Conservation (phyloP, 2,797 vertebrate genomes). For the Cossypha polioptera region DNA sequence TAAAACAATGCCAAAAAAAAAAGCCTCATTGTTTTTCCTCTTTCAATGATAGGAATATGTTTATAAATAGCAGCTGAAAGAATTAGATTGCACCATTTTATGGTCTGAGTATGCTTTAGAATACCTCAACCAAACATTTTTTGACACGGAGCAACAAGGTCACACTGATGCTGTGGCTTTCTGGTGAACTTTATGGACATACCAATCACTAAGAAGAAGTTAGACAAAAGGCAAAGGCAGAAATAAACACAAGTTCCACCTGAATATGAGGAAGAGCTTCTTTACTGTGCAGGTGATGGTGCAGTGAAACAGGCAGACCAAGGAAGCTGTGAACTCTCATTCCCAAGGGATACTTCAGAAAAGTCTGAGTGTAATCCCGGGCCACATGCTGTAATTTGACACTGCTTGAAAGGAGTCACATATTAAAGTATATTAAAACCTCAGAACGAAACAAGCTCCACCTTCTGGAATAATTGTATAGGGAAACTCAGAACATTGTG, state of each 20-base stretch:
- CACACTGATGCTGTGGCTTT: not conserved
- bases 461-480: not conserved
- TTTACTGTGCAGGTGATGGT: not conserved
- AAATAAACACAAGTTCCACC: not conserved
- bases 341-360: not conserved
- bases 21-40: not conserved
- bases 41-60: not conserved
- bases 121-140: not conserved
- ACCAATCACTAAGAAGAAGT: not conserved
- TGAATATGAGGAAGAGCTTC: not conserved
- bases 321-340: accelerated
- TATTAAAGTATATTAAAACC: not conserved
- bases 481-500: no score
- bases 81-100: not conserved
- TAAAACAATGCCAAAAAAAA: not conserved
- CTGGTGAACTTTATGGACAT: not conserved
- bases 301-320: not conserved
- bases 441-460: not conserved
- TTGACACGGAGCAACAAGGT: not conserved
- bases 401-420: not conserved
- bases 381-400: not conserved
- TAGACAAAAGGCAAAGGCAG: not conserved
- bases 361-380: not conserved
- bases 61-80: not conserved
- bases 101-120: not conserved